Evolutionary conservation across 1,140 invertebrate genomes (phyloP).

Genomic region (Listronotus oregonensis): DNA sequence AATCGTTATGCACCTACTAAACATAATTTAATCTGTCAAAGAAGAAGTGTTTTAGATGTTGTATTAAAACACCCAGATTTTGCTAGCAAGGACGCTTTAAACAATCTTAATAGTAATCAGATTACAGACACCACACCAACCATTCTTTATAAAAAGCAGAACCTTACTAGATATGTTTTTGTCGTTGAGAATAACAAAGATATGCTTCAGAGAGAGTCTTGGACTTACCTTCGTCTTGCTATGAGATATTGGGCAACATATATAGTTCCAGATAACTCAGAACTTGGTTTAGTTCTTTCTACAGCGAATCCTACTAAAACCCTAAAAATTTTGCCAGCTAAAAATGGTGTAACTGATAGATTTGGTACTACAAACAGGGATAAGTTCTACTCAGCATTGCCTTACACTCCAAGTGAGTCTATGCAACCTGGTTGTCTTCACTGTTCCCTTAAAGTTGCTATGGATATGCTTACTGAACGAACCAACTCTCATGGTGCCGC

Average conservation of each 20-base stretch:
- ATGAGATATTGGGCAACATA: slow-evolving; percentile 63
- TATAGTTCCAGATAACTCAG: slow-evolving; percentile 59
- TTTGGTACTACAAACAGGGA: slow-evolving; percentile 52
- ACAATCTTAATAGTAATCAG: slow-evolving; percentile 42
- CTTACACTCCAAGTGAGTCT: slow-evolving; percentile 59
- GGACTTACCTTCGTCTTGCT: slow-evolving; percentile 63
- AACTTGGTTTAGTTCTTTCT: slow-evolving; percentile 59
- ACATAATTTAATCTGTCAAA: slow-evolving; percentile 69
- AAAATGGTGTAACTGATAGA: slow-evolving; percentile 45
- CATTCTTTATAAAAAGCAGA: slow-evolving; percentile 59
- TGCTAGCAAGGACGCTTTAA: slow-evolving; percentile 25
- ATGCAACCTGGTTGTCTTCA: slow-evolving; percentile 57
- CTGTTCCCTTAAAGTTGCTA: slow-evolving; percentile 59
- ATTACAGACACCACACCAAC: slow-evolving; percentile 53
- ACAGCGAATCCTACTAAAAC: slow-evolving; percentile 49
- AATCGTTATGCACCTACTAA: slow-evolving; percentile 68
- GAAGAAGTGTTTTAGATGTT: slow-evolving; percentile 66
- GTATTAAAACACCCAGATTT: slow-evolving; percentile 67
- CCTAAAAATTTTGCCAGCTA: slow-evolving; percentile 42
- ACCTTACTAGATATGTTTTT: slow-evolving; percentile 60
- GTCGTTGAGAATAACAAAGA: slow-evolving; percentile 63
- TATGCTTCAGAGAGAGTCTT: slow-evolving; percentile 63
- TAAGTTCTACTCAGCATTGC: slow-evolving; percentile 59
- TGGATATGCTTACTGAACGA: slow-evolving; percentile 60
- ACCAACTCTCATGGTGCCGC: slow-evolving; percentile 55